Evolutionary conservation across 2,797 vertebrate species (phyloP).

Genomic region (Hybognathus amarus): DNA sequence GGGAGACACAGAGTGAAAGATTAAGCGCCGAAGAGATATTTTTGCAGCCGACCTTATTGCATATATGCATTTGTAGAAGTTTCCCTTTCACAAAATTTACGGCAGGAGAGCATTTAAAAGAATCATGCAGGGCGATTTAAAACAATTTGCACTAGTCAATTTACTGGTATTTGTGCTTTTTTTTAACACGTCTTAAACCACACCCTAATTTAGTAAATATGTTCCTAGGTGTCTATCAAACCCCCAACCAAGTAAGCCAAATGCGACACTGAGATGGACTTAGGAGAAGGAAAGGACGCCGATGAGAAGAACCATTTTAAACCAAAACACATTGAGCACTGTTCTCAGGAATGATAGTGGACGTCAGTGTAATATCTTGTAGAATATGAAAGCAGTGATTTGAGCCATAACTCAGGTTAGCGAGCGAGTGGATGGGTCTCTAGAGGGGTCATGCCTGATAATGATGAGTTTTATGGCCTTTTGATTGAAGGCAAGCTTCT

Average conservation of each 20-base stretch:
- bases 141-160: background rate
- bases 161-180: background rate
- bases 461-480: constrained; percentile 54
- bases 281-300: background rate
- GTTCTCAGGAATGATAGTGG: constrained; percentile 6
- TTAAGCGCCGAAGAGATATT: background rate
- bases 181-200: background rate
- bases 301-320: constrained; percentile 1
- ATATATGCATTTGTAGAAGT: background rate
- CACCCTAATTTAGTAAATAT: background rate
- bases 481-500: constrained; percentile 53
- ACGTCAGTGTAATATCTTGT: constrained; percentile 37
- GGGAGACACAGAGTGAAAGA: background rate
- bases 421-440: constrained; percentile 42
- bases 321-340: background rate
- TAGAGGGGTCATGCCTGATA: constrained; percentile 40
- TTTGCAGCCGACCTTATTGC: background rate
- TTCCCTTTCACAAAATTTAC: too few relatives aligned
- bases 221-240: background rate
- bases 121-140: too few relatives aligned
- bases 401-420: constrained; percentile 59
- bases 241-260: background rate
- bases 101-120: background rate
- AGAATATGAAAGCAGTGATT: constrained; percentile 54
- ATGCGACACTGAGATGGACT: background rate